Percentiles rank a stretch among this genome's conserved stretches.
These are phyloP conservation scores for Drosophila falleni DNA, from an alignment of 2,888 invertebrate genomes.

Conservation along the genomic window DNA sequence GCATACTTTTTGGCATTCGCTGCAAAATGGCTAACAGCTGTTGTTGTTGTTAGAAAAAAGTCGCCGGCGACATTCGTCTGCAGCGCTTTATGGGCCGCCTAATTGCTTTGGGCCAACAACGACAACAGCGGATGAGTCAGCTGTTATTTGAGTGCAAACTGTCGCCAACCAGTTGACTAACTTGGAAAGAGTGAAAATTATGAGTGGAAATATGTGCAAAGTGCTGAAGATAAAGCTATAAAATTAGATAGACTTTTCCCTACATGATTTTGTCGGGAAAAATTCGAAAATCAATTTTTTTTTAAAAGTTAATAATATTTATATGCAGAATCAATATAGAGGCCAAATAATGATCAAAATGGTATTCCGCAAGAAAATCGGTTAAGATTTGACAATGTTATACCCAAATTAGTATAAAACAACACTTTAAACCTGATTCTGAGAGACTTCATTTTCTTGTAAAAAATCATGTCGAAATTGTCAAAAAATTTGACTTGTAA, in stretches of 20 bases:
- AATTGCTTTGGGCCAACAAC: slow-evolving; percentile 49
- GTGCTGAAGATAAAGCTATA: neutral
- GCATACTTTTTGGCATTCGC: slow-evolving; percentile 62
- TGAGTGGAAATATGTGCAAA: neutral
- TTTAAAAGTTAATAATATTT: too few species aligned
- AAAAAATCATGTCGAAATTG: too few species aligned
- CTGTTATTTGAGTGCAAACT: slow-evolving; percentile 21
- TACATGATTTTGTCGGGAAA: too few species aligned
- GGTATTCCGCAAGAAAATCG: too few species aligned
- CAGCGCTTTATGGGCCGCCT: slow-evolving; percentile 33
- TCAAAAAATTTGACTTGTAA: too few species aligned
- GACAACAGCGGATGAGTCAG: slow-evolving; percentile 56
- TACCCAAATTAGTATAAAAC: too few species aligned
- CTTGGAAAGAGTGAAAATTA: neutral
- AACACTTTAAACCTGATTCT: too few species aligned
- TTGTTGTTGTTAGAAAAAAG: slow-evolving; percentile 39
- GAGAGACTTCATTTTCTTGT: too few species aligned
- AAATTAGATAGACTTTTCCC: neutral
- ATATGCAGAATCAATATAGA: too few species aligned
- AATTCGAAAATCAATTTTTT: too few species aligned
- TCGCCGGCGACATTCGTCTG: slow-evolving; percentile 50
- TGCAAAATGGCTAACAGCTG: slow-evolving; percentile 40
- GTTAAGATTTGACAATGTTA: too few species aligned
- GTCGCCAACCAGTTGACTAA: neutral
- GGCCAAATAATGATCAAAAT: too few species aligned